Evolutionary conservation across 2,797 vertebrate species (phyloP).

Genomic region (Lagorchestes hirsutus): DNA sequence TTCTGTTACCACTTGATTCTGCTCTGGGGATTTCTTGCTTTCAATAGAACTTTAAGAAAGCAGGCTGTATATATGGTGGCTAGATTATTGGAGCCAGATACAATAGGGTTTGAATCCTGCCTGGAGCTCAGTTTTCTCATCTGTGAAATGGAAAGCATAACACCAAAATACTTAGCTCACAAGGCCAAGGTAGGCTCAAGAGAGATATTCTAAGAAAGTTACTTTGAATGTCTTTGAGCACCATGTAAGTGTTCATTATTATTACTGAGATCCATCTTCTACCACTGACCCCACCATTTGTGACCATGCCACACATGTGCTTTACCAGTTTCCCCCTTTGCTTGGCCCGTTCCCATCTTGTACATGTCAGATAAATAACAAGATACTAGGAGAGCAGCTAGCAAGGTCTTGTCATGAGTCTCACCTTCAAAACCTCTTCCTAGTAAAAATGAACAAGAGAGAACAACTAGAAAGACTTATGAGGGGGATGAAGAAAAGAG

Average conservation of each 20-base stretch:
- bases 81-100: not conserved
- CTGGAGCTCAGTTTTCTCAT: not conserved
- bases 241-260: not conserved
- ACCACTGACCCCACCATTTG: not conserved
- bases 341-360: not conserved
- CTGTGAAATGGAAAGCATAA: not conserved
- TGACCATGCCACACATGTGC: not conserved
- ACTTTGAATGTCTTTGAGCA: not conserved
- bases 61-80: not conserved
- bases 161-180: not conserved
- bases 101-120: not conserved
- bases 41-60: not conserved
- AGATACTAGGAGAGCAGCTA: not conserved
- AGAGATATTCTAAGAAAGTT: not conserved
- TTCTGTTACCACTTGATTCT: not conserved
- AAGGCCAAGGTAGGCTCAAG: not conserved
- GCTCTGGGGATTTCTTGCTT: not conserved
- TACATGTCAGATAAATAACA: not conserved
- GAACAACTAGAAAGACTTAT: conserved; percentile 23
- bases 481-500: not conserved
- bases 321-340: not conserved
- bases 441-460: conserved; percentile 20
- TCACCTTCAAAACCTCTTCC: conserved; percentile 31
- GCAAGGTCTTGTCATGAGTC: not conserved
- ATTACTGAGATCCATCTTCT: not conserved